Percentiles rank a stretch among this genome's conserved stretches.
phyloP scores from a whole-genome alignment of 1,140 invertebrate species.

The Lordiphosa mommai region DNA sequence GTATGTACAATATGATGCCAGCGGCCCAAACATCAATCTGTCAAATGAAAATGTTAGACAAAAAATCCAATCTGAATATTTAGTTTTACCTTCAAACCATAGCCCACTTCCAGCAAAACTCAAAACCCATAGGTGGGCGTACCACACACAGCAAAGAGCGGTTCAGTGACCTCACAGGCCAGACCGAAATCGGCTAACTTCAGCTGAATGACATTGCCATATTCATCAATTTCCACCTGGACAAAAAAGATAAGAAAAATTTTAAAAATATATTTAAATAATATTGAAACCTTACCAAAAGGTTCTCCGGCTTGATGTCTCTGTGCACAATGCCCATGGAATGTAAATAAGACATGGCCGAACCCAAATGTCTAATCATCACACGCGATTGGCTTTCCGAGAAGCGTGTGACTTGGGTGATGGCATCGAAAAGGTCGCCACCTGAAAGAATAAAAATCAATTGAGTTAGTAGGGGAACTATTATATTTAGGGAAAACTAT shows the following conservation, averaged over 20 bases:
- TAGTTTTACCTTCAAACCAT: conserved; percentile 88
- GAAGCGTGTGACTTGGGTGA: conserved; percentile 95
- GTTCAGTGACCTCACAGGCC: conserved; percentile 93
- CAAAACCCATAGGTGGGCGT: conserved; percentile 99
- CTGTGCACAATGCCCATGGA: conserved; percentile 96
- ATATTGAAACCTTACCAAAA: conserved; percentile 82
- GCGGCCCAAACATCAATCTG: conserved; percentile 99
- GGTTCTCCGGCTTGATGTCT: conserved; percentile 99
- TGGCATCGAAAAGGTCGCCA: conserved; percentile 98
- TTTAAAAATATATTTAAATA: not conserved
- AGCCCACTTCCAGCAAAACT: conserved; percentile 98
- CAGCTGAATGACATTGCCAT: conserved; percentile 86
- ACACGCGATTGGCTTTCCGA: conserved; percentile 93
- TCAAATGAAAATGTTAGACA: conserved; percentile 26
- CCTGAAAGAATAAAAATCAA: conserved; percentile 82
- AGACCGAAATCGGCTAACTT: conserved; percentile 99
- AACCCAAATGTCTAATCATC: conserved; percentile 95
- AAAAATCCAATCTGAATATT: too few relatives aligned
- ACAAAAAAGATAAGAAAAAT: not conserved
- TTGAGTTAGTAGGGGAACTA: not conserved
- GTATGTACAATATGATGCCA: conserved; percentile 97
- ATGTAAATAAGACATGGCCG: conserved; percentile 97
- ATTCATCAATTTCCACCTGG: conserved; percentile 90
- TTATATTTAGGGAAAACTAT: too few relatives aligned
- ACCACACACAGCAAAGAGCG: conserved; percentile 96